A percentile compares a stretch with the other conserved stretches of the same genome.
phyloP scores from a whole-genome alignment of 1,140 invertebrate species.

The Berghia stephanieae region DNA sequence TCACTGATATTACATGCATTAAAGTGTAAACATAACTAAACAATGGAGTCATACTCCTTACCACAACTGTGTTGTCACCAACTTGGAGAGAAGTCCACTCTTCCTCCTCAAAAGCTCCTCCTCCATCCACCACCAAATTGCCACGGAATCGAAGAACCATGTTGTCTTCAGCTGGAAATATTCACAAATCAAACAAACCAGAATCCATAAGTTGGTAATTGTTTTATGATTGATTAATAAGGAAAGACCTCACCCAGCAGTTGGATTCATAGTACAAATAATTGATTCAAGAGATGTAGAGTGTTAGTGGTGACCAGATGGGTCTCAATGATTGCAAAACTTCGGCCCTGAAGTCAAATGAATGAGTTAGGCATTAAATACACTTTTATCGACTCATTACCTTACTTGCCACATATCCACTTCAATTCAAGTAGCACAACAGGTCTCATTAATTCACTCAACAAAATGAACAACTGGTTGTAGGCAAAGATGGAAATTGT shows the following conservation, averaged over 20 bases:
- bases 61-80: slow-evolving; percentile 64
- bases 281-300: neutral
- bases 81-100: slow-evolving; percentile 77
- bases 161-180: slow-evolving; percentile 64
- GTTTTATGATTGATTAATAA: neutral
- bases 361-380: too few relatives aligned
- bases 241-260: neutral
- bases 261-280: neutral
- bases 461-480: too few relatives aligned
- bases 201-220: neutral
- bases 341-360: neutral
- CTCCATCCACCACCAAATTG: slow-evolving; percentile 71
- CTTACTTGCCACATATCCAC: too few relatives aligned
- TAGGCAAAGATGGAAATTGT: too few relatives aligned
- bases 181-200: slow-evolving; percentile 27
- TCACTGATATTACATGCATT: neutral
- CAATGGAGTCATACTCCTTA: slow-evolving; percentile 29
- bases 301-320: neutral
- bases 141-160: slow-evolving; percentile 71
- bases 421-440: too few relatives aligned
- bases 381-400: too few relatives aligned
- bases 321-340: neutral
- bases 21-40: neutral
- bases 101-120: slow-evolving; percentile 78
- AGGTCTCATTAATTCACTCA: too few relatives aligned